Evolutionary conservation across 92 coral and sea anemone genomes (phyloP).

Genomic region (Galaxea fascicularis): DNA sequence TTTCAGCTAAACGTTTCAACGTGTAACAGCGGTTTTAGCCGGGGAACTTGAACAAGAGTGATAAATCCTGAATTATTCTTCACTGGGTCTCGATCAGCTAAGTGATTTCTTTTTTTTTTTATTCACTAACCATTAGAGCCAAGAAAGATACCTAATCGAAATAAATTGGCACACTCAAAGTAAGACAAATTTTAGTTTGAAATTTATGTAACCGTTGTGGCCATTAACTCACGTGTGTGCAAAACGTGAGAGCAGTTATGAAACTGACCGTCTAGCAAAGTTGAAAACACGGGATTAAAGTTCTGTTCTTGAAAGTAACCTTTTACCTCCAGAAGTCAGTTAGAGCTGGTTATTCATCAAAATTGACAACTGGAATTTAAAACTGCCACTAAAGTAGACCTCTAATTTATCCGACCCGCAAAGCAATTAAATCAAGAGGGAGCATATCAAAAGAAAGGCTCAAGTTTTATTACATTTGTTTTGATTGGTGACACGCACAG

Average conservation of each 20-base stretch:
- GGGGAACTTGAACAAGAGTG: too few species aligned
- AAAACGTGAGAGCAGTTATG: conserved; percentile 5
- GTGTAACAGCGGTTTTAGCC: too few species aligned
- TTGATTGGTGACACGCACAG: not conserved
- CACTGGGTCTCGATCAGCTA: too few species aligned
- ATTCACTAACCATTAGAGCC: too few species aligned
- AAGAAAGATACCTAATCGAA: too few species aligned
- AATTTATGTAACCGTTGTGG: too few species aligned
- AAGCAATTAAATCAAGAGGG: not conserved
- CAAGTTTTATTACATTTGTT: too few species aligned
- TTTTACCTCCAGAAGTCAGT: not conserved
- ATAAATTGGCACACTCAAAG: too few species aligned
- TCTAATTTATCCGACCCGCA: not conserved
- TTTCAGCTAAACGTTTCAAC: too few species aligned
- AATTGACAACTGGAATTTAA: not conserved
- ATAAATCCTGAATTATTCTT: too few species aligned
- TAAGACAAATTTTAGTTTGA: too few species aligned
- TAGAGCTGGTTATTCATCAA: not conserved
- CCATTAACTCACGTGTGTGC: not conserved
- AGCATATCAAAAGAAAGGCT: not conserved
- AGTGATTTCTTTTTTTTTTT: too few species aligned
- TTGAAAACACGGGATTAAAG: not conserved
- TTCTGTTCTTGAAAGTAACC: not conserved
- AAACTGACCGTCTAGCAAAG: not conserved
- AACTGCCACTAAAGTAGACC: not conserved